Evolutionary conservation across 2,888 invertebrate species (phyloP), one percentile per base, ranked within the genome.

Genomic region (Trachelus stipa): DNA sequence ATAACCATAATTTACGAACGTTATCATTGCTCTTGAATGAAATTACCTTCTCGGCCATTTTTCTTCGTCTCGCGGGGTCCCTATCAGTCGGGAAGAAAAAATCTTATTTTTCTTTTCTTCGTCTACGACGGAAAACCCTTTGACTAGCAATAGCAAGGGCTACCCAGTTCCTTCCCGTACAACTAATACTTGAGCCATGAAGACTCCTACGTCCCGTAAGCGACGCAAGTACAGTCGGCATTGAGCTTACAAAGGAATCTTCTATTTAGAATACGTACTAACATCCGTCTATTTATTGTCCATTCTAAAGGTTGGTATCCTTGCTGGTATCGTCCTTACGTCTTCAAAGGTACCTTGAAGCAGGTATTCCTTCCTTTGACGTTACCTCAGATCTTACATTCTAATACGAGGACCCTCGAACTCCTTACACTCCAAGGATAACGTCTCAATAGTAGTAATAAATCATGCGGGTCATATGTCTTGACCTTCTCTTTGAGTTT

Each of bases 231-330:
- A 40, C 75, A 78, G 79, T 75, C 80, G 78, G 81, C 83, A 87
- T 87, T 88, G 84, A 88, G 87, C 86, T 85, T 82, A 82, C 81
- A 80, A 83, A 78, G 80, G 79, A 81, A 81, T 77, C 81, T 77
- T 73, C 78, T 77, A 73, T 23, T 15, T 15, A 56, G 56, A 6
- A 56, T 56, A 23, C 9, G 75, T 78, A 78, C 78, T 80, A 77
- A 82, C 85, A 86, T 88, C 83, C 81, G 86, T 83, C 87, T 88
- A 86, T 89, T 89, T 88, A 89, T 88, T 88, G 86, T 88, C 87
- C 74, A 2, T 33, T 30, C 23, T 34, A 11, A 33, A 12, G 35
- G 56, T 56, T 56, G 23, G 56, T 56, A 23, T 56, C 56, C 56
- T 9, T 56, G 56, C 56, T 23, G 23, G 23, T 23, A 56, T 56